Conservation (phyloP, 2,113 vertebrate species). For the Oryzias curvinotus region DNA sequence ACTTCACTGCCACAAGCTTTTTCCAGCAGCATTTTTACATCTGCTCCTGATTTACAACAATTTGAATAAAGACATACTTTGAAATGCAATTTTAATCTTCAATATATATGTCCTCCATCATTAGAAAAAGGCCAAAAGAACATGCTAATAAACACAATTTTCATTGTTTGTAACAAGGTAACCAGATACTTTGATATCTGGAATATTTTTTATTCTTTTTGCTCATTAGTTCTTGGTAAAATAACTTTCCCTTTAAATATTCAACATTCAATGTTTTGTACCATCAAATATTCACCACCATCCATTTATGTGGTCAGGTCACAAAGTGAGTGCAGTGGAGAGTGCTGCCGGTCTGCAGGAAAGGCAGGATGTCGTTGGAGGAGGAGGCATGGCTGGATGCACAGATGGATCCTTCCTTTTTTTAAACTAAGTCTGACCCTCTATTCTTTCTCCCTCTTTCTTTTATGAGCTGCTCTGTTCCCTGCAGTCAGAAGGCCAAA, state of each 20-base stretch:
- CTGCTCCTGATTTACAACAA: too few species aligned
- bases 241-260: constrained; percentile 55
- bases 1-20: too few species aligned
- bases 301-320: constrained; percentile 63
- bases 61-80: too few species aligned
- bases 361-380: constrained; percentile 13
- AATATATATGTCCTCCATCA: too few species aligned
- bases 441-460: constrained; percentile 21
- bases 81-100: too few species aligned
- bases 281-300: constrained; percentile 69
- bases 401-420: constrained; percentile 25
- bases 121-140: too few species aligned
- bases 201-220: constrained; percentile 4
- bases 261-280: constrained; percentile 67
- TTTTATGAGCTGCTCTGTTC: constrained; percentile 34
- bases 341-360: constrained; percentile 25
- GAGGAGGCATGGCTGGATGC: constrained; percentile 23
- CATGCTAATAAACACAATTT: too few species aligned
- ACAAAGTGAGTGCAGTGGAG: constrained; percentile 24
- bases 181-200: too few species aligned
- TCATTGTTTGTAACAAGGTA: too few species aligned
- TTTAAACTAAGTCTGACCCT: constrained; percentile 29
- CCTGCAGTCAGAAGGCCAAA: constrained; percentile 54
- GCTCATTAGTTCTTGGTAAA: constrained; percentile 46
- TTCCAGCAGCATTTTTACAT: too few species aligned